Evolutionary conservation across 2,888 invertebrate genomes (phyloP), one percentile per base, ranked within the genome.

Genomic region (Noctua pronuba): DNA sequence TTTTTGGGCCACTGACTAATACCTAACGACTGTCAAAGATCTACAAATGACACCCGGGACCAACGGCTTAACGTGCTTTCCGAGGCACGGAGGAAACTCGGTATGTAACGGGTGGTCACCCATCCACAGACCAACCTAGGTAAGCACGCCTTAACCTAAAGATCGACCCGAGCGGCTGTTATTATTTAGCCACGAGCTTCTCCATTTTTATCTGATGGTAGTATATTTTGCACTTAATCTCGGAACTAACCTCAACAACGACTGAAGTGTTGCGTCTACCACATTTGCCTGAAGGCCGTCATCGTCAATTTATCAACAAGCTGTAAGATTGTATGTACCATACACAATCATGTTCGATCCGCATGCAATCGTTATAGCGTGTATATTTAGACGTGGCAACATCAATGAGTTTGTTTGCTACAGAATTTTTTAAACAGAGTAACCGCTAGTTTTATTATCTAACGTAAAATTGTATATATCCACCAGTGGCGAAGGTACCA

Each of bases 331-430:
- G 38, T 41, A 70, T n/a, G 38, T 41, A 70, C 58, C 66, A 31
- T 55, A 82, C 46, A 55, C 18, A 24, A 31, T 21, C 31, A 5
- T 41, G 65, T 65, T 41, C 35, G 38, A 46, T 77, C 18, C n/a
- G 38, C 52, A n/a, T 41, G 10, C 41, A 67, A 24, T 62, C 70
- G 44, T 79, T 55, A 60, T 16, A 31, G 1, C 10, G 44, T 28
- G 49, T 80, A 78, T 62, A 70, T 80, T 83, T 80, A 84, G 84
- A 66, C 18, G 24, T 64, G 60, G 35, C 18, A 31, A 16, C 10
- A 60, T 70, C 46, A 84, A 71, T 84, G 55, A n/a, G 52, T 46
- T 68, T 78, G 28, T 77, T 41, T 64, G 60, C 28, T 31, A 16
- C 24, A 8, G 7, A 38, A 38, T 46, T 68, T 52, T 80, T 76